phyloP scores from a whole-genome alignment of 2,888 invertebrate species.

The Drosophila mulleri region DNA sequence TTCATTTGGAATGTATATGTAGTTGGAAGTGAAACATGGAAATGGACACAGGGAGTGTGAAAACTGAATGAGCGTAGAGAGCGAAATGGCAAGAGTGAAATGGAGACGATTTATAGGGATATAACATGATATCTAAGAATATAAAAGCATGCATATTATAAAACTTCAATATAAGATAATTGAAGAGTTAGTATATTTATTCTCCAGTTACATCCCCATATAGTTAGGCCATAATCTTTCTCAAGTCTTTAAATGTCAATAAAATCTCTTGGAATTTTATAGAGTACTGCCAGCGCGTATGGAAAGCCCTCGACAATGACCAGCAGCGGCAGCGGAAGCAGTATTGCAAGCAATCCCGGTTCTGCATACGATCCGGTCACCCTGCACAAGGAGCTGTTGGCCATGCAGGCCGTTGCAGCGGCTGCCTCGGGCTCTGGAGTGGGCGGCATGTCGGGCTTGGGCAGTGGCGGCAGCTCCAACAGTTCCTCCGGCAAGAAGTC shows the following conservation, averaged over 20 bases:
- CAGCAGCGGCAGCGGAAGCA: conserved; percentile 71
- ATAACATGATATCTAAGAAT: too few relatives aligned
- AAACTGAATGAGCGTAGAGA: too few relatives aligned
- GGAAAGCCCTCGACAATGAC: conserved; percentile 83
- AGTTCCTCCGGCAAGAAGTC: conserved; percentile 71
- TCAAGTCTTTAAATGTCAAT: not conserved
- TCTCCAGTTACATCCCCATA: not conserved
- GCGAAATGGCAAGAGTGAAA: too few relatives aligned
- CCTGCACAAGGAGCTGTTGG: conserved; percentile 85
- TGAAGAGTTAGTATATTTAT: too few relatives aligned
- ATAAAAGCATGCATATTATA: too few relatives aligned
- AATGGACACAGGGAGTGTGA: too few relatives aligned
- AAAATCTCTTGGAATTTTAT: not conserved
- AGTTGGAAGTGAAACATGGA: too few relatives aligned
- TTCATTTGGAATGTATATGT: too few relatives aligned
- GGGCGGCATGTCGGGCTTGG: conserved; percentile 45
- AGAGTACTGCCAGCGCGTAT: conserved; percentile 82
- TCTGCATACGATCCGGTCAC: conserved; percentile 85
- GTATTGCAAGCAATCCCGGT: conserved; percentile 79
- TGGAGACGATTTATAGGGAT: too few relatives aligned
- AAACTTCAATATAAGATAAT: too few relatives aligned
- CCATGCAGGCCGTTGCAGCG: conserved; percentile 85
- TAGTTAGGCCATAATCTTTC: not conserved
- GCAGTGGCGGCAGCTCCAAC: conserved; percentile 47
- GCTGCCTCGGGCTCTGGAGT: conserved; percentile 79